Evolutionary conservation across 2,797 vertebrate species (phyloP).

Genomic region (Anguilla anguilla): DNA sequence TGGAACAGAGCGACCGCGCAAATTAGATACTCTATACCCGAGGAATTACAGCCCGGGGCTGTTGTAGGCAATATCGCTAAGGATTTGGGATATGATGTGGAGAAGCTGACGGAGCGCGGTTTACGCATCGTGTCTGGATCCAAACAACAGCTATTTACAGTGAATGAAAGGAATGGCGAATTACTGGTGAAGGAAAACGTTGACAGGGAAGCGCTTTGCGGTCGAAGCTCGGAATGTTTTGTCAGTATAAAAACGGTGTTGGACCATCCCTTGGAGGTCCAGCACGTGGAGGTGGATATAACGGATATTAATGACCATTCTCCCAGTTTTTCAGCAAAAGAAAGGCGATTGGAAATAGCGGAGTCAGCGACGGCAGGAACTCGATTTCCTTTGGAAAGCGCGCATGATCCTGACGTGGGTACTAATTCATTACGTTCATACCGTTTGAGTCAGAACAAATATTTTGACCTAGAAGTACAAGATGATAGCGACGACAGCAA

Average conservation of each 20-base stretch:
- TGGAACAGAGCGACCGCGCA: constrained; percentile 58
- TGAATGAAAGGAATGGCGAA: constrained; percentile 69
- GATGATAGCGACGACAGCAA: constrained; percentile 72
- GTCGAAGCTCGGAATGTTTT: constrained; percentile 61
- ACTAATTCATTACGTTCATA: constrained; percentile 74
- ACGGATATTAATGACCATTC: constrained; percentile 77
- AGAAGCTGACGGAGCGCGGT: constrained; percentile 59
- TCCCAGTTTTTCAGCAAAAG: constrained; percentile 71
- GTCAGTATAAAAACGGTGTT: constrained; percentile 72
- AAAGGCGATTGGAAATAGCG: constrained; percentile 68
- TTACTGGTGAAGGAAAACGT: constrained; percentile 71
- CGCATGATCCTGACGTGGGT: constrained; percentile 77
- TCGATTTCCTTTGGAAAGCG: constrained; percentile 74
- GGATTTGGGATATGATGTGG: constrained; percentile 70
- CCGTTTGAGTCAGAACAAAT: constrained; percentile 64
- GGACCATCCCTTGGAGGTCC: constrained; percentile 77
- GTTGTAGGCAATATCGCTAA: constrained; percentile 75
- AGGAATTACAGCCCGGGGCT: constrained; percentile 69
- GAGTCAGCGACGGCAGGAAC: constrained; percentile 70
- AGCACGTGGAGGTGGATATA: constrained; percentile 67
- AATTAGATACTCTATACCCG: constrained; percentile 71
- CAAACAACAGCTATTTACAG: constrained; percentile 73
- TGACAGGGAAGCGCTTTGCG: constrained; percentile 78
- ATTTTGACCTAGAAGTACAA: constrained; percentile 73
- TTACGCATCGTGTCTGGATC: constrained; percentile 73